These are phyloP conservation scores for Etheostoma perlongum DNA, from an alignment of 2,797 vertebrate genomes.

Conservation along the genomic window DNA sequence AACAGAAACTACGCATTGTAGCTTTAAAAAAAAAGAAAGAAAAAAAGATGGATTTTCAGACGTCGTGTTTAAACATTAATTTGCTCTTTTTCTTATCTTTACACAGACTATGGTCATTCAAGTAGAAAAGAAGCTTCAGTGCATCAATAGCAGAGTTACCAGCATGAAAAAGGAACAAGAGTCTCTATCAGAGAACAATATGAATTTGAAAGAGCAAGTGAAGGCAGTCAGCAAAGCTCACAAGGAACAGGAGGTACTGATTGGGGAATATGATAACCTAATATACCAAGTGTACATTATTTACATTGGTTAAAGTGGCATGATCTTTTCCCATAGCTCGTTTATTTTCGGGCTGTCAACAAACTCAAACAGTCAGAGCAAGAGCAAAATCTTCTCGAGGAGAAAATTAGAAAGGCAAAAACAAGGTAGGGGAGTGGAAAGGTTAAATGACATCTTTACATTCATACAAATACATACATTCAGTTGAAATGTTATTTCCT, in stretches of 20 bases:
- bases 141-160: constrained; percentile 41
- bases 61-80: not conserved
- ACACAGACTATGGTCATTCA: constrained; percentile 48
- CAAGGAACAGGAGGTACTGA: constrained; percentile 65
- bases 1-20: no score
- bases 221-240: constrained; percentile 47
- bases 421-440: constrained; percentile 38
- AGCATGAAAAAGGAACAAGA: constrained; percentile 49
- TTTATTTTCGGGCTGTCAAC: constrained; percentile 72
- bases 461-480: not conserved
- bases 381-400: constrained; percentile 76
- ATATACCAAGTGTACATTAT: not conserved
- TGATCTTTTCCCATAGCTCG: constrained; percentile 36
- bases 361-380: constrained; percentile 77
- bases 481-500: not conserved
- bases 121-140: constrained; percentile 53
- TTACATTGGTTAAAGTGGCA: not conserved
- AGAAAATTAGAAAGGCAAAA: constrained; percentile 67
- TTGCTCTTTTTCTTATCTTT: not conserved
- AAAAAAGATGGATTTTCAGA: not conserved
- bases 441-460: not conserved
- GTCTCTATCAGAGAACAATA: constrained; percentile 17
- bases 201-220: constrained; percentile 50
- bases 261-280: not conserved
- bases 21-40: no score